Evolutionary conservation across 2,888 invertebrate species (phyloP).

Genomic region (Periphyllus acericola): DNA sequence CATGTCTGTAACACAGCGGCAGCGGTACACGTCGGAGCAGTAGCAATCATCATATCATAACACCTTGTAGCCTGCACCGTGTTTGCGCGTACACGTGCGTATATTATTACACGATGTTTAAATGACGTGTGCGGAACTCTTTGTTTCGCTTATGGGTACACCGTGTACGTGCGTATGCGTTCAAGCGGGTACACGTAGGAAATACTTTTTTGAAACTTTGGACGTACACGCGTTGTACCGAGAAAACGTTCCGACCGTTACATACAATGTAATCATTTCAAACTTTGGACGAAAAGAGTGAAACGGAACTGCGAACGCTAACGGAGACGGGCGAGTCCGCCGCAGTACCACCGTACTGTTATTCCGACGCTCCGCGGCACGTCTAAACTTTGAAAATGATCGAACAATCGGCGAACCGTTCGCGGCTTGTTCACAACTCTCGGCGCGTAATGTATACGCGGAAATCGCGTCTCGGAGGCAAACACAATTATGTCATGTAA

Average conservation of each 20-base stretch:
- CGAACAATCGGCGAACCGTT: constrained; percentile 8
- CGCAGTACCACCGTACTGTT: too few species aligned
- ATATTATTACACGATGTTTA: background rate
- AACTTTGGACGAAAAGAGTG: background rate
- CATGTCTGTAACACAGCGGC: too few species aligned
- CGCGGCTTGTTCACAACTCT: too few species aligned
- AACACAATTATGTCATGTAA: too few species aligned
- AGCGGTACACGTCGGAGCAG: too few species aligned
- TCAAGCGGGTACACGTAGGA: background rate
- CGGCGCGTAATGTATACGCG: too few species aligned
- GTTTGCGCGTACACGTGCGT: background rate
- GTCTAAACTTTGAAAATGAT: constrained; percentile 24
- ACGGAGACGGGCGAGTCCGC: constrained; percentile 34
- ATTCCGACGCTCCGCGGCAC: background rate
- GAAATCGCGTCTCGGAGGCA: too few species aligned
- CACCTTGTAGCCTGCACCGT: too few species aligned
- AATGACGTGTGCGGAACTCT: background rate
- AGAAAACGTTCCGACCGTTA: background rate
- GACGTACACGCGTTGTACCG: background rate
- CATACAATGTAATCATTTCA: constrained; percentile 3
- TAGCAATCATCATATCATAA: too few species aligned
- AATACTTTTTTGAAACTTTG: constrained; percentile 30
- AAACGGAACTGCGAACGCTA: background rate
- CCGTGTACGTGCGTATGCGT: too few species aligned
- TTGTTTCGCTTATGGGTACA: background rate